Base-by-base conservation (phyloP, 2,797 vertebrate genomes). In the Euphonia xanthogaster region DNA sequence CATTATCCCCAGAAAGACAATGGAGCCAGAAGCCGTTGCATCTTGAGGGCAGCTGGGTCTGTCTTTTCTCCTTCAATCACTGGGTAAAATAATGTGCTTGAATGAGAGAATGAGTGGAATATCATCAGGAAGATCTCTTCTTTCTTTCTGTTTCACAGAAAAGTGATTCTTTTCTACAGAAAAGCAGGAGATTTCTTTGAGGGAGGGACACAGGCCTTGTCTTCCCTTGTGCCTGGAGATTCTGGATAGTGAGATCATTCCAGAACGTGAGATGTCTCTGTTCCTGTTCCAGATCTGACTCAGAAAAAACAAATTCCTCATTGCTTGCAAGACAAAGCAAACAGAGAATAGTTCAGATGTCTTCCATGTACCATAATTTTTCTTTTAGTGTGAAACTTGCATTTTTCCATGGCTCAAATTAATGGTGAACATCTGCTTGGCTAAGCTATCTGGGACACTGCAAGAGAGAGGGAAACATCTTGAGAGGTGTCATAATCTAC, bases 341-440 rank as follows among this genome's bases (percentile, higher is more conserved):
- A 94, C 12, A 72, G 12, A 83, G 37, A 80, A 91, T 80, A 91
- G 72, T 73, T 96, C 76, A 77, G 37, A 80, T 76, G 40, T 89
- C 91, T 94, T 89, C 92, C 57, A 72, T 39, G 31, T 58, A 93
- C 63, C 71, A 22, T 72, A 67, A 85, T 87, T 78, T 94, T 94
- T 80, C 40, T 89, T 74, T 67, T 37, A 89, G 86, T 45, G 72
- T 73, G 92, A 85, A 86, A 90, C 76, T 37, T 78, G 50, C 55
- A 24, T 96, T 94, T 93, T 96, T 96, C 84, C 24, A 3, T 86
- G 40, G 70, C 44, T 94, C 47, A 86, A 66, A 81, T 55, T 95
- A 94, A 96, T 90, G 70, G 88, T 62, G 85, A 97, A 97, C 96
- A 97, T 95, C 95, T 97, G 95, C 93, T 97, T 96, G 95, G 93